Conservation (phyloP, 2,888 invertebrate species). For the Unio pictorum region DNA sequence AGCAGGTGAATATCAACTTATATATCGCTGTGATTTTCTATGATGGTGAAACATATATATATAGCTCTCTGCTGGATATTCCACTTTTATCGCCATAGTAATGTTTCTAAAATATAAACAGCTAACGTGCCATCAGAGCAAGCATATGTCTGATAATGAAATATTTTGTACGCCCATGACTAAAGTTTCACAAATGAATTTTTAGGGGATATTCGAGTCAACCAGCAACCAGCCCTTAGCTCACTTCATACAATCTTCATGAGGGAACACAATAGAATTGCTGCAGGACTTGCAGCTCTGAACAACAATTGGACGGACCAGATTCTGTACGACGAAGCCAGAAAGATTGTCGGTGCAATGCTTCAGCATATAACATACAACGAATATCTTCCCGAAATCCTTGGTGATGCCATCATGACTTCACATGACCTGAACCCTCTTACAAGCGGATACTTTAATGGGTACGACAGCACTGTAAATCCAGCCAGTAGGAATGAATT, state of each 20-base stretch:
- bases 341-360: background rate
- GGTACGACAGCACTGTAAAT: background rate
- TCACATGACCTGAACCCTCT: background rate
- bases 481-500: conserved; percentile 1
- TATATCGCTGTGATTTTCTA: background rate
- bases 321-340: background rate
- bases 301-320: background rate
- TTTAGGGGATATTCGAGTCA: too few species aligned
- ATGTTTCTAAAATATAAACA: too few species aligned
- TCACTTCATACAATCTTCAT: too few species aligned
- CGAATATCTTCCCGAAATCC: conserved; percentile 1
- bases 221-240: too few species aligned
- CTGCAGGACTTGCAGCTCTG: background rate
- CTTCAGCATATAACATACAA: background rate
- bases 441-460: background rate
- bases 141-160: too few species aligned
- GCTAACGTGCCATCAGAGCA: too few species aligned
- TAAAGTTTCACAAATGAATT: conserved; percentile 10
- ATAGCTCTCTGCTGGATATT: too few species aligned
- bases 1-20: conserved; percentile 10
- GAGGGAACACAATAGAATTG: too few species aligned
- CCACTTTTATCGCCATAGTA: too few species aligned
- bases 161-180: too few species aligned
- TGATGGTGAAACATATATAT: too few species aligned
- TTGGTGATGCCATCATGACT: background rate